Percentiles rank a stretch among this genome's conserved stretches.
Evolutionary conservation across 2,888 invertebrate genomes (phyloP).

Genomic region (Geotrupes spiniger): DNA sequence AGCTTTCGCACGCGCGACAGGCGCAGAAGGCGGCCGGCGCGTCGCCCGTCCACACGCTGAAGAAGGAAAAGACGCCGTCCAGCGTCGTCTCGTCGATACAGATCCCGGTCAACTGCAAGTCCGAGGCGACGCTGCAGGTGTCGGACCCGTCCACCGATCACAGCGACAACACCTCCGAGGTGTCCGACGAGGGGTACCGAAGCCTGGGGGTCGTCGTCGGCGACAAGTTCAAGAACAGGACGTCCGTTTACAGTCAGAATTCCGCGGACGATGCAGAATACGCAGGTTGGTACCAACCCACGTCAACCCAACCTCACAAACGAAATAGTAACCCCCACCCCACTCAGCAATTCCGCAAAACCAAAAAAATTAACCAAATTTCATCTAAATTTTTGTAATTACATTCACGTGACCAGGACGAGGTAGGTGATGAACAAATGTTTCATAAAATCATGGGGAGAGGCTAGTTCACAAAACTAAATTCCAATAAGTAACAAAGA

Average conservation of each 20-base stretch:
- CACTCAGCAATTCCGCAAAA: too few species aligned
- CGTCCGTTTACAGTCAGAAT: conserved; percentile 69
- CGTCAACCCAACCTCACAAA: too few species aligned
- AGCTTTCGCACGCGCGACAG: conserved; percentile 34
- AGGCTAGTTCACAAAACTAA: too few species aligned
- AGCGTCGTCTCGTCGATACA: conserved; percentile 50
- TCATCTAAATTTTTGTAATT: too few species aligned
- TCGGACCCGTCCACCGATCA: conserved; percentile 49
- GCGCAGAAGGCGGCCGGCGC: conserved; percentile 20
- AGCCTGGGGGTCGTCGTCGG: conserved; percentile 70
- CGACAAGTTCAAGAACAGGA: conserved; percentile 54
- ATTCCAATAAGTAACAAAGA: too few species aligned
- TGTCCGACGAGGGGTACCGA: conserved; percentile 82
- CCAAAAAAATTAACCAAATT: too few species aligned
- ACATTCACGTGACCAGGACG: too few species aligned
- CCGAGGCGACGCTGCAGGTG: conserved; percentile 47
- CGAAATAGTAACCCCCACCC: too few species aligned
- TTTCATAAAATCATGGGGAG: too few species aligned
- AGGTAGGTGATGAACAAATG: too few species aligned
- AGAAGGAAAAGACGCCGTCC: conserved; percentile 5
- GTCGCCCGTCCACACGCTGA: conserved; percentile 28
- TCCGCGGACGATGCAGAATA: conserved; percentile 71
- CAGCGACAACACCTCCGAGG: conserved; percentile 79
- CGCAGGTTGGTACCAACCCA: conserved; percentile 54
- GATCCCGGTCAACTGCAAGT: conserved; percentile 49